Base-by-base conservation (phyloP, 2,113 vertebrate genomes). In the Trogon melanurus region DNA sequence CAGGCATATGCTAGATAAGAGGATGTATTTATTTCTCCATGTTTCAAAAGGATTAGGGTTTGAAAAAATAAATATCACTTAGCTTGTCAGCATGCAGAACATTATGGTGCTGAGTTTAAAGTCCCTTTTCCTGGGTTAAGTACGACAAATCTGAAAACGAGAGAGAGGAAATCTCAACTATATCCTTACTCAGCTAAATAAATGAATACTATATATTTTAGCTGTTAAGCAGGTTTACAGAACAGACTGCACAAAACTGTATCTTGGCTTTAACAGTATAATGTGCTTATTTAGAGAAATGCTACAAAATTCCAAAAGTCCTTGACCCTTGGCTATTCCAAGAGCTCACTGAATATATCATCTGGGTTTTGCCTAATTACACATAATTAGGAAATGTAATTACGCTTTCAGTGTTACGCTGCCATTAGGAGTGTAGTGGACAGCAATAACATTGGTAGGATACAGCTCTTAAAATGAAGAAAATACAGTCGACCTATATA, bases 11-110 rank as follows among this genome's bases (percentile, higher is more conserved):
- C 97, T 97, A 98, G 98, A 98, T 98, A 98, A 98, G 98, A 97
- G 97, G 98, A 98, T 98, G 96, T 98, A 98, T 98, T 98, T 98
- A 98, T 98, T 98, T 98, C 98, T 97, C 97, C 98, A 98, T 98
- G 98, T 98, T 98, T 98, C 98, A 98, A 97, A 98, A 97, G 98
- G 98, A 98, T 98, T 98, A 98, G 97, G 98, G 97, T 97, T 97
- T 95, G 97, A 97, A 98, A 98, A 98, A 98, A 98, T 98, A 98
- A 98, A 98, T 98, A 98, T 98, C 98, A 98, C 97, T 98, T 98
- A 97, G 95, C 88, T 97, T 98, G 98, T 98, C 98, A 98, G 97
- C 95, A 95, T 97, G 96, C 94, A 97, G 97, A 98, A 98, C 97
- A 96, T 98, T 98, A 98, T 97, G 97, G 97, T 92, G 96, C 86